Evolutionary conservation across 2,797 vertebrate species (phyloP).

Genomic region (Lutjanus campechanus): DNA sequence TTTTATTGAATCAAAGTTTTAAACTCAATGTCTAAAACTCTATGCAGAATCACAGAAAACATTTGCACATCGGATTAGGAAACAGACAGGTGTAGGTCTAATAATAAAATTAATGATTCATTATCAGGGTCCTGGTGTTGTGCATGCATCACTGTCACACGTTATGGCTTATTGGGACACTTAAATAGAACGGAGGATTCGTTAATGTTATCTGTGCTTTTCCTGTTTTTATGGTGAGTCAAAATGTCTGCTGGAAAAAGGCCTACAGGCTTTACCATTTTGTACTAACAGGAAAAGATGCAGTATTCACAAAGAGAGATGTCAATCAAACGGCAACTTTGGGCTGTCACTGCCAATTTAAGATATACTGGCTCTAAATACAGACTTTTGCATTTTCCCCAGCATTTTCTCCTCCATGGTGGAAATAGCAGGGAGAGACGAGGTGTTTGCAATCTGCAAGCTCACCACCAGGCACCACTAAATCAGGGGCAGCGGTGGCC

Average conservation of each 20-base stretch:
- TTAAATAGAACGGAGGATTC: background rate
- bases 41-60: background rate
- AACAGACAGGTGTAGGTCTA: background rate
- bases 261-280: background rate
- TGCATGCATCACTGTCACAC: background rate
- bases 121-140: background rate
- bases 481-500: too few species aligned
- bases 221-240: background rate
- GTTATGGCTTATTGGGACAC: background rate
- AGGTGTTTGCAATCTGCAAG: too few species aligned
- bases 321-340: background rate
- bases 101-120: slow-evolving; percentile 2
- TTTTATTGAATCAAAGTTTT: too few species aligned
- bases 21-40: too few species aligned
- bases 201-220: background rate
- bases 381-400: too few species aligned
- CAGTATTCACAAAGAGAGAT: background rate
- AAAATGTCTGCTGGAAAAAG: background rate
- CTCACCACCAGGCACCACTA: too few species aligned
- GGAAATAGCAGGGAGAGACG: too few species aligned
- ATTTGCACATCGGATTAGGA: background rate
- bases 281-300: background rate
- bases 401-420: too few species aligned
- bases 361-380: too few species aligned
- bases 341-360: background rate